Base-by-base conservation (phyloP, 2,113 vertebrate species). In the Lathamus discolor region DNA sequence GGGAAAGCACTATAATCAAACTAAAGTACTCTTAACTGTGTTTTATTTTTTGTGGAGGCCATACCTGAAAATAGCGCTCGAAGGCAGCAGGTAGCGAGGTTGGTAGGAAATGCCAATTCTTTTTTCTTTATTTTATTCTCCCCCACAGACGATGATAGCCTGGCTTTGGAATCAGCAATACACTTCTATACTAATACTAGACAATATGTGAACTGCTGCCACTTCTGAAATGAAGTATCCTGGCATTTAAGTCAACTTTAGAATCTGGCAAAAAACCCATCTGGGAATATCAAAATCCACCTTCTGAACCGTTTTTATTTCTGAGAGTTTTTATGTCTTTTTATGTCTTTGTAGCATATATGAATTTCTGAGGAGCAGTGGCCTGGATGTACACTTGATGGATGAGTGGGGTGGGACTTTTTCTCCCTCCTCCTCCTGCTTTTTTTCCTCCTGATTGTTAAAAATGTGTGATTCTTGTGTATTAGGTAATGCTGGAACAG, bases 1-100 rank as follows among this genome's bases (percentile, higher is more conserved):
- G 51, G 97, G 98, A 98, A 97, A 98, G 93, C 89, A 90, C 83
- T 97, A 27, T 96, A 95, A 97, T 98, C 91, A 97, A 94, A 98
- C 91, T 94, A 96, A 97, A 97, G 95, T 90, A 95, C 93, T 96
- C 95, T 95, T 90, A 74, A 90, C 86, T 96, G 96, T 82, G 92
- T 96, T 81, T 59, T 49, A 46, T 59, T 78, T 86, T 13, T 83
- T 59, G 84, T 74, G 43, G 89, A 84, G 70, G 88, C 94, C 49
- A 8, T 87, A 93, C 90, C 94, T 64, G 20, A 91, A 88, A 94
- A 92, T 61, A 73, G 66, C 0, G 23, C 97, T 96, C 69, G 79
- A 63, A 94, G 96, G 88, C 94, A 90, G 95, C 88, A 88, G 95
- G 93, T 43, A 70, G 49, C 1, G 11, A 49, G 24, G 46, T 72